These are phyloP conservation scores for Cantharis rufa DNA, from an alignment of 2,888 invertebrate species.

Conservation along the genomic window DNA sequence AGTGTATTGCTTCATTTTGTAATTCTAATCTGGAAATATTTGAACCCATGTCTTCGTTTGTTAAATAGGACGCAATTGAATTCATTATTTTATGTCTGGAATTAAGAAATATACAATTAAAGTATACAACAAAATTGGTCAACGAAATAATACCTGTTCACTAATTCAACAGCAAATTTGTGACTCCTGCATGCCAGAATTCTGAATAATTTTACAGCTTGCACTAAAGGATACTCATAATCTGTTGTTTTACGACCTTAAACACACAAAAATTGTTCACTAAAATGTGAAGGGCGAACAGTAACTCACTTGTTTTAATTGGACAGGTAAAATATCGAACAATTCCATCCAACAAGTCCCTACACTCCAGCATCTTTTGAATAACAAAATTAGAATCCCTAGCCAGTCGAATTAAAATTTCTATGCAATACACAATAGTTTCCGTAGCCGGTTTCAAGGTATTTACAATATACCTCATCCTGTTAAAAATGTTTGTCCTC, in stretches of 20 bases:
- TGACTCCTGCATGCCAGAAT: conserved; percentile 68
- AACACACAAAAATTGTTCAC: conserved; percentile 12
- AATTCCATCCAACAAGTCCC: conserved; percentile 67
- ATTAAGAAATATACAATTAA: conserved; percentile 18
- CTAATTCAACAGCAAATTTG: conserved; percentile 59
- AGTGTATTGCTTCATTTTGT: conserved; percentile 67
- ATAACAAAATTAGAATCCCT: conserved; percentile 76
- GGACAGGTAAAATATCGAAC: conserved; percentile 64
- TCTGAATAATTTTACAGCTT: conserved; percentile 75
- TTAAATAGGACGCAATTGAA: conserved; percentile 61
- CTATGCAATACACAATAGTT: conserved; percentile 74
- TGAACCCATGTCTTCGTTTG: conserved; percentile 58
- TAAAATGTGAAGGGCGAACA: background rate
- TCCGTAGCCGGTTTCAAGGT: conserved; percentile 71
- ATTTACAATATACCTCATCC: conserved; percentile 68
- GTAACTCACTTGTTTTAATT: conserved; percentile 17
- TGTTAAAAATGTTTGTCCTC: conserved; percentile 75
- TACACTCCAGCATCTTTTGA: conserved; percentile 64
- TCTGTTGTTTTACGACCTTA: conserved; percentile 41
- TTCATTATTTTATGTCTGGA: conserved; percentile 59
- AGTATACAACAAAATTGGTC: conserved; percentile 35
- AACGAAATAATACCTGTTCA: conserved; percentile 54
- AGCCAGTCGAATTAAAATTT: conserved; percentile 77
- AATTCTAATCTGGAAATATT: conserved; percentile 61
- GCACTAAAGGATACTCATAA: conserved; percentile 70